A percentile compares a stretch with the other conserved stretches of the same genome.
Evolutionary conservation across 1,140 invertebrate genomes (phyloP).

Genomic region (Apis laboriosa): DNA sequence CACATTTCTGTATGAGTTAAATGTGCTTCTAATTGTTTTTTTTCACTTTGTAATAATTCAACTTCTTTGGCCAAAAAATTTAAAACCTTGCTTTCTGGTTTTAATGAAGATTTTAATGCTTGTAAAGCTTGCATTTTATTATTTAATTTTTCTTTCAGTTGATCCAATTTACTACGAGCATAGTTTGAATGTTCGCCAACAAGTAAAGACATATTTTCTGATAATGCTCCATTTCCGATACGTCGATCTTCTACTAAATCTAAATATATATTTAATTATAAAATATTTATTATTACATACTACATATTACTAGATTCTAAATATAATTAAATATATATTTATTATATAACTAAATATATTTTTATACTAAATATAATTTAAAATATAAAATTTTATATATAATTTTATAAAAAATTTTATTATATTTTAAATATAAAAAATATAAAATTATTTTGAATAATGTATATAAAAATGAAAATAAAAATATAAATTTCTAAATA

Average conservation of each 20-base stretch:
- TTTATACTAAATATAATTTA: slow-evolving; percentile 49
- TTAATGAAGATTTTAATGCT: slow-evolving; percentile 87
- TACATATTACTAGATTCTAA: slow-evolving; percentile 51
- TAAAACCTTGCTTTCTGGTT: slow-evolving; percentile 89
- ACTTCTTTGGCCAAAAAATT: slow-evolving; percentile 90
- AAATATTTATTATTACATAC: neutral
- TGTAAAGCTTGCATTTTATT: slow-evolving; percentile 92
- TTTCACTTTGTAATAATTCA: slow-evolving; percentile 89
- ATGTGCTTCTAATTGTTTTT: slow-evolving; percentile 90
- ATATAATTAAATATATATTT: neutral
- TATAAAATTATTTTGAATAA: no score
- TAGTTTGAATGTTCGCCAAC: slow-evolving; percentile 92
- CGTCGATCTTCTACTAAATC: slow-evolving; percentile 73
- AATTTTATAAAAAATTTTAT: neutral
- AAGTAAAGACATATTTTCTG: slow-evolving; percentile 78
- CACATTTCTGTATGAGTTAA: slow-evolving; percentile 92
- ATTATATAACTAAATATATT: neutral
- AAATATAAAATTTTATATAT: neutral
- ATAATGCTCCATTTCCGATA: slow-evolving; percentile 69
- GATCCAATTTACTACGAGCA: slow-evolving; percentile 89
- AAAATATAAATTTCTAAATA: neutral
- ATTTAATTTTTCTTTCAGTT: slow-evolving; percentile 89
- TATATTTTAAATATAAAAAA: neutral
- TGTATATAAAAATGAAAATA: no score
- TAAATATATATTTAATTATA: slow-evolving; percentile 45